Conservation (phyloP, 2,888 invertebrate species). For the Holacanthella duospinosa region DNA sequence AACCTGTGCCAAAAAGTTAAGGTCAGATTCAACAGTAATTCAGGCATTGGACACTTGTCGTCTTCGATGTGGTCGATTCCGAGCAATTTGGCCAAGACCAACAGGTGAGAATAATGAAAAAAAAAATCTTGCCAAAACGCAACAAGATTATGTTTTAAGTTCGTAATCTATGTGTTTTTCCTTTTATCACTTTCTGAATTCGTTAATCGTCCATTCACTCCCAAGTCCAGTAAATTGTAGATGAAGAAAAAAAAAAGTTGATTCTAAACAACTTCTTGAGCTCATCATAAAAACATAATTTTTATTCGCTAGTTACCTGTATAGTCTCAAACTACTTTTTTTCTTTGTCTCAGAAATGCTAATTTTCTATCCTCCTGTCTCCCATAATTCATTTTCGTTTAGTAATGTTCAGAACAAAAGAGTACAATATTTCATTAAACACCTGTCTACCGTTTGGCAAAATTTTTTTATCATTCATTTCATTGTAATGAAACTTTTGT, state of each 20-base stretch:
- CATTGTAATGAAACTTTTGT: too few species aligned
- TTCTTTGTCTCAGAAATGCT: not conserved
- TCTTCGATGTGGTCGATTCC: slow-evolving; percentile 56
- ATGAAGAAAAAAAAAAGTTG: not conserved
- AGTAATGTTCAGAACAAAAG: too few species aligned
- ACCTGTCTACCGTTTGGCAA: too few species aligned
- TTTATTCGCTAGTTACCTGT: not conserved
- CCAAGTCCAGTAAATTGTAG: not conserved
- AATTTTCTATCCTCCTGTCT: not conserved
- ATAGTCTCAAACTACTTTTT: not conserved
- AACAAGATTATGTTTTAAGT: too few species aligned
- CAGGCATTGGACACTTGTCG: slow-evolving; percentile 52
- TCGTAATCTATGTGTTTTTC: too few species aligned
- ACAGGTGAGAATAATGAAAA: slow-evolving; percentile 41
- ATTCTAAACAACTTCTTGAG: not conserved
- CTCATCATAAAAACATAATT: too few species aligned
- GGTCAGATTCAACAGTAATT: slow-evolving; percentile 37
- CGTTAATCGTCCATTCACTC: slow-evolving; percentile 4
- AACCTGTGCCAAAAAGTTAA: slow-evolving; percentile 35
- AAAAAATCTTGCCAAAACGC: too few species aligned
- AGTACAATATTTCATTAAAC: too few species aligned
- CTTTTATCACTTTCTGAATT: not conserved
- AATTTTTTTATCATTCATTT: too few species aligned
- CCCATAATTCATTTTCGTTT: not conserved
- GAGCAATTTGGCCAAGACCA: slow-evolving; percentile 61